Evolutionary conservation across 2,888 invertebrate genomes (phyloP).

Genomic region (Amphiduros pacificus): DNA sequence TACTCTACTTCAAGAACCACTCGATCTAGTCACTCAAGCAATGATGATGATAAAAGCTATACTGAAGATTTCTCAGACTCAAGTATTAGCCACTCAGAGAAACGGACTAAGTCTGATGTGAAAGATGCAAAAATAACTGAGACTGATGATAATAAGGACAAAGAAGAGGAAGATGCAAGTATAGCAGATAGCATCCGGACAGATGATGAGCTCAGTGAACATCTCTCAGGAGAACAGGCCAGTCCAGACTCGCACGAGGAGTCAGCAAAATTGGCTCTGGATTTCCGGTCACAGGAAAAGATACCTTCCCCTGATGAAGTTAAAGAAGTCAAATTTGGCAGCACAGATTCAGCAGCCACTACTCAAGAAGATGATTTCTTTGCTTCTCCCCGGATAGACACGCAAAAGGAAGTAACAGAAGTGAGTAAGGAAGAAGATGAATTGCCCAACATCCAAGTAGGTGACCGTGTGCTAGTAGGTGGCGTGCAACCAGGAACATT

Average conservation of each 20-base stretch:
- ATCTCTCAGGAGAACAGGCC: conserved; percentile 25
- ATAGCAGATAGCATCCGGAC: conserved; percentile 12
- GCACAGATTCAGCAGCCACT: too few relatives aligned
- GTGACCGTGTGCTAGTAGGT: conserved; percentile 43
- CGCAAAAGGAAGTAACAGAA: too few relatives aligned
- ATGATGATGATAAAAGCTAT: not conserved
- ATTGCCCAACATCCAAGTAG: conserved; percentile 38
- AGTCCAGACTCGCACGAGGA: conserved; percentile 7
- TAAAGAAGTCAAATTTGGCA: not conserved
- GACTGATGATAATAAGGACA: not conserved
- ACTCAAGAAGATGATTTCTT: too few relatives aligned
- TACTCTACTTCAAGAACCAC: conserved; percentile 5
- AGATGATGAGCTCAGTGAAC: conserved; percentile 36
- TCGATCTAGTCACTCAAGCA: not conserved
- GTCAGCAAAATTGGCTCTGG: not conserved
- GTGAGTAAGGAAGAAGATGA: too few relatives aligned
- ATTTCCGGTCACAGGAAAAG: not conserved
- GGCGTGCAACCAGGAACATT: conserved; percentile 37
- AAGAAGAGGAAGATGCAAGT: not conserved
- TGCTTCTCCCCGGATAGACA: too few relatives aligned
- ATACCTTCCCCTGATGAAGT: not conserved
- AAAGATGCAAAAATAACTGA: too few relatives aligned
- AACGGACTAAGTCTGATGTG: too few relatives aligned
- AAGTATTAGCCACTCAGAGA: not conserved
- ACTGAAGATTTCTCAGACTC: conserved; percentile 14